Conservation (phyloP, 2,888 invertebrate species). For the Fragum sueziense region DNA sequence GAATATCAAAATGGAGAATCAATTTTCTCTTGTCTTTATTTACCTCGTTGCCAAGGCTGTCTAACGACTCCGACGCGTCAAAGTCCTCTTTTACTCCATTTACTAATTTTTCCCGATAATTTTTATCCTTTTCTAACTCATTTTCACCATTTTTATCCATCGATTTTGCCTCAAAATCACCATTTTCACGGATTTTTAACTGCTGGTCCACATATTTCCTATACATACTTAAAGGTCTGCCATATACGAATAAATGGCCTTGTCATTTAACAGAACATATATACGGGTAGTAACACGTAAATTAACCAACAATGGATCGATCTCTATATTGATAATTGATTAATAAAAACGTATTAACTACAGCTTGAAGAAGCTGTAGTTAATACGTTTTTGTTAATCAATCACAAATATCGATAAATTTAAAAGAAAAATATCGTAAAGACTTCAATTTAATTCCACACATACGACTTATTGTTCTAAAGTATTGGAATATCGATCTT, state of each 20-base stretch:
- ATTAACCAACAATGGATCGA: conserved; percentile 5
- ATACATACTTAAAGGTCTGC: conserved; percentile 40
- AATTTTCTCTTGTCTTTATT: conserved; percentile 74
- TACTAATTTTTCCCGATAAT: conserved; percentile 13
- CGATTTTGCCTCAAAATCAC: neutral
- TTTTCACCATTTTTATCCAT: conserved; percentile 14
- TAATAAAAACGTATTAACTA: too few species aligned
- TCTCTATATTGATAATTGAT: conserved; percentile 15
- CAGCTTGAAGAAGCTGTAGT: too few species aligned
- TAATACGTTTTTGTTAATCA: too few species aligned
- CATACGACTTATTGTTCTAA: too few species aligned
- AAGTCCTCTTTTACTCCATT: conserved; percentile 36
- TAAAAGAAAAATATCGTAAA: too few species aligned
- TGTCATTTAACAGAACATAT: conserved; percentile 10
- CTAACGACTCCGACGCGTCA: conserved; percentile 5
- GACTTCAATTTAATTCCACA: too few species aligned
- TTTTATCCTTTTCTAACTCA: neutral
- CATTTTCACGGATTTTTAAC: neutral
- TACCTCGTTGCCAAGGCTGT: conserved; percentile 45
- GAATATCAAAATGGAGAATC: conserved; percentile 80
- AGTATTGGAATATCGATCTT: too few species aligned
- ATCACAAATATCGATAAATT: too few species aligned
- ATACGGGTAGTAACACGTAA: conserved; percentile 46
- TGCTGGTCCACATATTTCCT: conserved; percentile 37
- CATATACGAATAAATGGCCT: neutral